Evolutionary conservation across 2,797 vertebrate species (phyloP).

Genomic region (Cryptoblepharus egeriae): DNA sequence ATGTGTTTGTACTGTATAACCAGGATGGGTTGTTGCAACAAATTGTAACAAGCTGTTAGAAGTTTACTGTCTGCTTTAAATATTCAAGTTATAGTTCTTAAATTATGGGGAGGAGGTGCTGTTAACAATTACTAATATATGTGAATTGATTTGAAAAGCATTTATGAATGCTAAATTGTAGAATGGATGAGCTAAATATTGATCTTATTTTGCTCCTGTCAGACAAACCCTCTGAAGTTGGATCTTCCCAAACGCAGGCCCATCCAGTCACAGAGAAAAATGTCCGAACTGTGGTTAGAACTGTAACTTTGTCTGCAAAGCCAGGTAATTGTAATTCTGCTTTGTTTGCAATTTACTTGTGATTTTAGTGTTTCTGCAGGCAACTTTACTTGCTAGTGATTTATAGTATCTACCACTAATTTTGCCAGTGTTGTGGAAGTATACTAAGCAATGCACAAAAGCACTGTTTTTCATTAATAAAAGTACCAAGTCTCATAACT

Average conservation of each 20-base stretch:
- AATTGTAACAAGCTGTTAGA: not conserved
- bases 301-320: slow-evolving; percentile 71
- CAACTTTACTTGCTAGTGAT: not conserved
- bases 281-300: slow-evolving; percentile 74
- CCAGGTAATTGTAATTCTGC: slow-evolving; percentile 73
- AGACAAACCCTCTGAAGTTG: slow-evolving; percentile 73
- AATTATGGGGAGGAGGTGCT: not conserved
- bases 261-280: slow-evolving; percentile 83
- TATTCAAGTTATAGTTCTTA: not conserved
- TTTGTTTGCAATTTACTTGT: not conserved
- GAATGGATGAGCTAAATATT: not conserved
- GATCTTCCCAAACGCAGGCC: slow-evolving; percentile 58
- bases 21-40: too few relatives aligned
- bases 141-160: not conserved
- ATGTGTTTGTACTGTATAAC: too few relatives aligned
- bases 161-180: not conserved
- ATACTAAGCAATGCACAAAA: not conserved
- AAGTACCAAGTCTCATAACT: too few relatives aligned
- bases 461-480: not conserved
- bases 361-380: not conserved
- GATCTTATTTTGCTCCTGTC: slow-evolving; percentile 50
- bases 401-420: not conserved
- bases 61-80: not conserved
- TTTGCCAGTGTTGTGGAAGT: not conserved
- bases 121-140: not conserved